Percentiles rank a stretch among this genome's conserved stretches.
Evolutionary conservation across 37 sponge, comb jelly and placozoan species (phyloP).

Genomic region (Eunapius fragilis): DNA sequence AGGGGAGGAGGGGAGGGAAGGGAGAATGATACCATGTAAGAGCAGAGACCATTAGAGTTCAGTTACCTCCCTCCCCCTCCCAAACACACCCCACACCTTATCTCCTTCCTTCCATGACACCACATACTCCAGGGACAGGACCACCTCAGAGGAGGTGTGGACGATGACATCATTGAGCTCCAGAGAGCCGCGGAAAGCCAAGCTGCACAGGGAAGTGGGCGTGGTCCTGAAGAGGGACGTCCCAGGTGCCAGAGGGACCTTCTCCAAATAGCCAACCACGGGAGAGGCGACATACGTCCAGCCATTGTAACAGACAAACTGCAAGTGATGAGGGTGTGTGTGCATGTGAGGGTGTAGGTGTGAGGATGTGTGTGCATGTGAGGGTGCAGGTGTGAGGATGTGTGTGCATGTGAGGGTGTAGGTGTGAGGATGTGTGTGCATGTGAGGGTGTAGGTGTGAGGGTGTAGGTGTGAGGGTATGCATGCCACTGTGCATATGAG

Average conservation of each 20-base stretch:
- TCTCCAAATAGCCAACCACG: conserved; percentile 35
- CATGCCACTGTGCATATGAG: too few relatives aligned
- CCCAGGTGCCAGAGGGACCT: conserved; percentile 8
- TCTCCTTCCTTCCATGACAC: conserved; percentile 29
- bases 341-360: not conserved
- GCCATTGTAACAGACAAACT: conserved; percentile 53
- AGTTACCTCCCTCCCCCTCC: not conserved
- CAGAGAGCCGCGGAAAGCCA: conserved; percentile 32
- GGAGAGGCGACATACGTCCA: conserved; percentile 38
- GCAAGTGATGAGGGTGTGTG: not conserved
- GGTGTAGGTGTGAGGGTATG: too few relatives aligned
- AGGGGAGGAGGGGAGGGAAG: not conserved
- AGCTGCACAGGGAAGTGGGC: conserved; percentile 1
- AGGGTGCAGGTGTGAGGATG: not conserved
- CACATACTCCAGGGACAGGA: conserved; percentile 47
- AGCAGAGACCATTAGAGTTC: too few relatives aligned
- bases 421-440: too few relatives aligned
- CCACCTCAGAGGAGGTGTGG: conserved; percentile 36
- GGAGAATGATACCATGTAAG: not conserved
- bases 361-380: too few relatives aligned
- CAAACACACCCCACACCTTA: conserved; percentile 10
- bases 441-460: too few relatives aligned
- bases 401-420: too few relatives aligned
- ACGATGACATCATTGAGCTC: conserved; percentile 36
- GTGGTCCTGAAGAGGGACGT: not conserved